phyloP scores from a whole-genome alignment of 2,113 vertebrate genomes.

The Fregetta grallaria region DNA sequence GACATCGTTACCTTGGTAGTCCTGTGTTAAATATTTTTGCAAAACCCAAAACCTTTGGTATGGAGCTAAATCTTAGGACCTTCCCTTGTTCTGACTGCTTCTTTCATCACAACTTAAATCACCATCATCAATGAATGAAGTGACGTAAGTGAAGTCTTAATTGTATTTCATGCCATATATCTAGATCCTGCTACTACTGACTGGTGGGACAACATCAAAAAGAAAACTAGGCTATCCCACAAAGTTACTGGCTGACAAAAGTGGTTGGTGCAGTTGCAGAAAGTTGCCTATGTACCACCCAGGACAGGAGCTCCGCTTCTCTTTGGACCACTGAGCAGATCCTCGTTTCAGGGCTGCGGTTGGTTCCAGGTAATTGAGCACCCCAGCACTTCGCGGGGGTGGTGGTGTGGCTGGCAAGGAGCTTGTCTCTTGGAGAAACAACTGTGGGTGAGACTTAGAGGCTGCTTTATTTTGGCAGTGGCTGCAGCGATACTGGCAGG shows the following conservation, averaged over 20 bases:
- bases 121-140: accelerated
- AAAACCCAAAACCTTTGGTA: background rate
- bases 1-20: background rate
- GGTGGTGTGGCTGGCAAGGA: background rate
- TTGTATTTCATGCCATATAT: accelerated
- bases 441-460: background rate
- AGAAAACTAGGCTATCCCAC: accelerated
- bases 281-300: background rate
- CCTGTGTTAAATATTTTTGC: background rate
- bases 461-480: background rate
- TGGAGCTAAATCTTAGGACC: background rate
- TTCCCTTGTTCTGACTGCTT: background rate
- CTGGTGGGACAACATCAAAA: background rate
- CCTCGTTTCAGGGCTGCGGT: background rate
- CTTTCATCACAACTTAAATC: background rate
- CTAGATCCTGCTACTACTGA: background rate
- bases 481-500: background rate
- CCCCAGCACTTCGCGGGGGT: accelerated
- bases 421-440: background rate
- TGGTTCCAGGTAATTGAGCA: background rate
- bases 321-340: background rate
- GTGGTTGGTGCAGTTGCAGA: background rate
- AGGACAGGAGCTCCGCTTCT: background rate
- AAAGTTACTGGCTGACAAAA: background rate
- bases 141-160: background rate